Evolutionary conservation across 2,113 vertebrate genomes (phyloP).

Genomic region (Pardalotus punctatus): DNA sequence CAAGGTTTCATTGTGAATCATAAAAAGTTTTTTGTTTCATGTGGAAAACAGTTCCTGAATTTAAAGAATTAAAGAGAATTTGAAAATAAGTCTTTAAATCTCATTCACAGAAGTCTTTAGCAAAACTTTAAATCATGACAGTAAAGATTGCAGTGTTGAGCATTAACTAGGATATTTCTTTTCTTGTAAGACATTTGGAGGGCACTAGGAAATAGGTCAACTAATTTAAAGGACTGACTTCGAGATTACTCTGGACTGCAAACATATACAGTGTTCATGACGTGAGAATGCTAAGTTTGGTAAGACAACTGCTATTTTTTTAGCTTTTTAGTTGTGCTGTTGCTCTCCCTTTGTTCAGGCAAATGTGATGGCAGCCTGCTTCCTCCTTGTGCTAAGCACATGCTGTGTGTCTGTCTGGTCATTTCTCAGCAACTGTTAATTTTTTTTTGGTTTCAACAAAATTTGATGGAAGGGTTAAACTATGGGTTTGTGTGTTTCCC

Average conservation of each 20-base stretch:
- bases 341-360: background rate
- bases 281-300: background rate
- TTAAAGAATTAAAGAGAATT: background rate
- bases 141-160: background rate
- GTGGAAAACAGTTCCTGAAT: background rate
- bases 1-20: background rate
- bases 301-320: background rate
- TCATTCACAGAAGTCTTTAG: background rate
- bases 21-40: background rate
- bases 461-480: background rate
- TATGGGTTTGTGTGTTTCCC: background rate
- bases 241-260: background rate
- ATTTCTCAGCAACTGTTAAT: background rate
- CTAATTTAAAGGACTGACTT: background rate
- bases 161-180: background rate
- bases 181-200: background rate
- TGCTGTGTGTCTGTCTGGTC: rapidly evolving
- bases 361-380: background rate
- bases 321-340: background rate
- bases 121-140: background rate
- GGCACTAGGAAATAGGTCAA: background rate
- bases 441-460: background rate
- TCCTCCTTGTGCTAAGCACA: background rate
- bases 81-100: background rate
- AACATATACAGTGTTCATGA: background rate